phyloP scores from a whole-genome alignment of 2,888 invertebrate species.

The Dascillus cervinus region DNA sequence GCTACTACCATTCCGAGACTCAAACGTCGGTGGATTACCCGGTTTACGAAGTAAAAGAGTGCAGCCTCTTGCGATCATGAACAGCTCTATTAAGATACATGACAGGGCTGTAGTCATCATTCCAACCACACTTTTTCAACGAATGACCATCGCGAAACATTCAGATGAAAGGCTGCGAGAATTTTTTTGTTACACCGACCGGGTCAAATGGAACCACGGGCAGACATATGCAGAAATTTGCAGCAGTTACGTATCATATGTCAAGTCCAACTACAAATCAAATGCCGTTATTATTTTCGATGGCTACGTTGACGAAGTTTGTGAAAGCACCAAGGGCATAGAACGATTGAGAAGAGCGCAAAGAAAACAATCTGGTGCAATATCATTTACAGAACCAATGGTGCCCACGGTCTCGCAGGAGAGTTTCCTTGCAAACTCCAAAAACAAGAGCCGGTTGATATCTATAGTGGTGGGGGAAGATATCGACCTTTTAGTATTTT shows the following conservation, averaged over 20 bases:
- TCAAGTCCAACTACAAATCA: conserved; percentile 5
- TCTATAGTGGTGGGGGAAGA: conserved; percentile 2
- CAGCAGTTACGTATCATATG: conserved; percentile 5
- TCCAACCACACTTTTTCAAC: conserved; percentile 2
- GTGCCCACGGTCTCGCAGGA: conserved; percentile 5
- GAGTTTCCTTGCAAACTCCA: conserved; percentile 4
- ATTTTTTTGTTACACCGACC: conserved; percentile 3
- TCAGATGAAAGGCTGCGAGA: neutral
- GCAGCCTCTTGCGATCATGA: conserved; percentile 8
- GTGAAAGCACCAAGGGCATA: conserved; percentile 5
- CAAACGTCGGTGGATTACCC: too few species aligned
- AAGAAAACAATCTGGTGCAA: conserved; percentile 3
- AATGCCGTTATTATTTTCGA: conserved; percentile 3
- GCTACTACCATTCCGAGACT: too few species aligned
- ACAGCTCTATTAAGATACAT: conserved; percentile 5
- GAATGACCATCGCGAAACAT: too few species aligned
- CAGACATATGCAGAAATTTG: conserved; percentile 5
- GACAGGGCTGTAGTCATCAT: too few species aligned
- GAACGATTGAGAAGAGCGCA: conserved; percentile 5
- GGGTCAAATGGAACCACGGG: conserved; percentile 1
- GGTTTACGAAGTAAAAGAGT: too few species aligned
- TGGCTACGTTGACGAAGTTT: conserved; percentile 4
- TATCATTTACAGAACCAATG: conserved; percentile 4
- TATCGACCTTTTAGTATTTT: too few species aligned
- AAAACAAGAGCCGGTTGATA: conserved; percentile 5